phyloP scores from a whole-genome alignment of 2,888 invertebrate genomes.

The Malthinus seriepunctatus region DNA sequence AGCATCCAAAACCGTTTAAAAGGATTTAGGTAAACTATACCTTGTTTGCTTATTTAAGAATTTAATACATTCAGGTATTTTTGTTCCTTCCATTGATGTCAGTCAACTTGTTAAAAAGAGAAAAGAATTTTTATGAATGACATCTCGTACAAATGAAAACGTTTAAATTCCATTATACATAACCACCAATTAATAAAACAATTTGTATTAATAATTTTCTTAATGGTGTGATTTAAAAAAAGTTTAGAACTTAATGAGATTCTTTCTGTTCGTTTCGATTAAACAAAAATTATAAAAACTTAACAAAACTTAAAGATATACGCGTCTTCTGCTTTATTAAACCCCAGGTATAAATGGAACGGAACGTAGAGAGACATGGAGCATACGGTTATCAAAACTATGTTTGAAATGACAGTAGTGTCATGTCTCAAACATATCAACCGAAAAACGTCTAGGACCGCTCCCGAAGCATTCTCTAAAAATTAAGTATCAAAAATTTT shows the following conservation, averaged over 20 bases:
- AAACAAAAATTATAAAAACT: neutral
- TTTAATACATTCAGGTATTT: slow-evolving; percentile 31
- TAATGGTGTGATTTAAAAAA: neutral
- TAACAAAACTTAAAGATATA: slow-evolving; percentile 11
- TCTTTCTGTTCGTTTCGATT: neutral
- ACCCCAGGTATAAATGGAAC: slow-evolving; percentile 37
- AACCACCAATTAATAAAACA: too few species aligned
- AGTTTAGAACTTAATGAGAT: neutral
- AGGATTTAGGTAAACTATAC: slow-evolving; percentile 18
- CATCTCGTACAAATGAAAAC: too few species aligned
- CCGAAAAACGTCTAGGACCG: slow-evolving; percentile 36
- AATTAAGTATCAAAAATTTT: slow-evolving; percentile 1
- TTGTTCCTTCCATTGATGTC: slow-evolving; percentile 10
- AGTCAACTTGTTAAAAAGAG: neutral
- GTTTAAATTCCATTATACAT: too few species aligned
- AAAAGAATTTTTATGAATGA: neutral
- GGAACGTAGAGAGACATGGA: slow-evolving; percentile 35
- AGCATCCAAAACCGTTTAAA: slow-evolving; percentile 17
- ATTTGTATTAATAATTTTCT: too few species aligned
- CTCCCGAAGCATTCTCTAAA: slow-evolving; percentile 9
- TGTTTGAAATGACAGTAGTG: slow-evolving; percentile 41
- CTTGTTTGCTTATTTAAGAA: neutral
- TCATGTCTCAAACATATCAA: slow-evolving; percentile 39
- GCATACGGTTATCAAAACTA: slow-evolving; percentile 33
- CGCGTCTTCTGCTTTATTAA: slow-evolving; percentile 35